phyloP scores from a whole-genome alignment of 2,888 invertebrate species.

The Ectemnius lituratus region DNA sequence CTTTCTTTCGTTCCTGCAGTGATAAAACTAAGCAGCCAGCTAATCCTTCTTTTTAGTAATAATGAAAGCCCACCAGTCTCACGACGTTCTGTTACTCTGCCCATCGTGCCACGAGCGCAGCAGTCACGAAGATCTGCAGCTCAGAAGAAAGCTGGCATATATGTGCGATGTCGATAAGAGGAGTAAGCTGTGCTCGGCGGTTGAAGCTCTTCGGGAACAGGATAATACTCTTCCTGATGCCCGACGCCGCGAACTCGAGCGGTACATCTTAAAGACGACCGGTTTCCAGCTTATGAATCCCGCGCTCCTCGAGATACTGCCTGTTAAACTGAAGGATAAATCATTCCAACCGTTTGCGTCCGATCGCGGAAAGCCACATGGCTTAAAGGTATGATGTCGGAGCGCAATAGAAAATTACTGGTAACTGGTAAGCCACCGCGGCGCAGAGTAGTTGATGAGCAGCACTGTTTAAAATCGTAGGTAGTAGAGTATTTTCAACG shows the following conservation, averaged over 20 bases:
- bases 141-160: conserved; percentile 81
- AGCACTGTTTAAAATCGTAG: conserved; percentile 68
- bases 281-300: conserved; percentile 63
- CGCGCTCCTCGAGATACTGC: conserved; percentile 58
- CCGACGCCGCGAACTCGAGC: conserved; percentile 68
- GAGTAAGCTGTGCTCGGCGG: conserved; percentile 81
- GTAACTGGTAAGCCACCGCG: too few relatives aligned
- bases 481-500: conserved; percentile 81
- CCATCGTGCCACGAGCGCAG: conserved; percentile 85
- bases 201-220: conserved; percentile 79
- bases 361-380: conserved; percentile 65
- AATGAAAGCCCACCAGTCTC: conserved; percentile 90
- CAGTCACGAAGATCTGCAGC: conserved; percentile 82
- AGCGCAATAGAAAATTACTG: too few relatives aligned
- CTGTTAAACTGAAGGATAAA: conserved; percentile 61
- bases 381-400: conserved; percentile 62
- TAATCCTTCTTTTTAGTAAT: conserved; percentile 77
- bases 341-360: conserved; percentile 27
- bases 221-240: conserved; percentile 62
- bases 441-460: too few relatives aligned
- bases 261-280: conserved; percentile 63
- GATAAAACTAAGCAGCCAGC: too few relatives aligned
- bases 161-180: conserved; percentile 82
- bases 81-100: conserved; percentile 88
- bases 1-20: too few relatives aligned